Base-by-base conservation (phyloP, 2,113 vertebrate species). In the Podiceps cristatus region DNA sequence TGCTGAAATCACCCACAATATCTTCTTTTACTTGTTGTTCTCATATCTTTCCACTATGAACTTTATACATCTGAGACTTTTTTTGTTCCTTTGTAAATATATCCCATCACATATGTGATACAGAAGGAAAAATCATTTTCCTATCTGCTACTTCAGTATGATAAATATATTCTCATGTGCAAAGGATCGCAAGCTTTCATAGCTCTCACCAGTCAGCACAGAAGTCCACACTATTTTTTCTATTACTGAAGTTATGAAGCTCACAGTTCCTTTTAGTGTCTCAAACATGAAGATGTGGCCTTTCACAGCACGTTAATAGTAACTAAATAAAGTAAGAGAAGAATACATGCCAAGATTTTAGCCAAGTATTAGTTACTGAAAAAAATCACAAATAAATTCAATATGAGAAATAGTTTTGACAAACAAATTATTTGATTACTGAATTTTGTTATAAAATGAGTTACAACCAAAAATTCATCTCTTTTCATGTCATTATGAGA, bases 131-230 rank as follows among this genome's bases (percentile, higher is more conserved):
- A 80, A 53, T 5, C 0, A 16, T 59, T 58, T 56, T 91, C 18
- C 4, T 40, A 47, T 66, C 58, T 73, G 3, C 1, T 77, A 6
- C 10, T 59, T 52, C 23, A 33, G 2, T 45, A 33, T 66, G 22
- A 73, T 53, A 74, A 74, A 55, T n/a, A 0, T 25, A 20, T 60
- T 24, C 5, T 63, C 35, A 40, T 4, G 5, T 29, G 40, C 5
- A 69, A 76, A 72, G 7, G 5, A 20, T 71, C 16, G 3, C 15
- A 50, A 63, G 10, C 2, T 27, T 59, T 78, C 12, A 22, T 13
- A 0, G 0, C 7, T 66, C 78, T 79, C 15, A 68, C 4, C 37
- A 83, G 9, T 74, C 42, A 2, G 2, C 10, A 47, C 3, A 66
- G 42, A 73, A 53, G 1, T 58, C 4, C 19, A 25, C 6, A 18